phyloP scores from a whole-genome alignment of 2,888 invertebrate genomes.

The Tachystola acroxantha region DNA sequence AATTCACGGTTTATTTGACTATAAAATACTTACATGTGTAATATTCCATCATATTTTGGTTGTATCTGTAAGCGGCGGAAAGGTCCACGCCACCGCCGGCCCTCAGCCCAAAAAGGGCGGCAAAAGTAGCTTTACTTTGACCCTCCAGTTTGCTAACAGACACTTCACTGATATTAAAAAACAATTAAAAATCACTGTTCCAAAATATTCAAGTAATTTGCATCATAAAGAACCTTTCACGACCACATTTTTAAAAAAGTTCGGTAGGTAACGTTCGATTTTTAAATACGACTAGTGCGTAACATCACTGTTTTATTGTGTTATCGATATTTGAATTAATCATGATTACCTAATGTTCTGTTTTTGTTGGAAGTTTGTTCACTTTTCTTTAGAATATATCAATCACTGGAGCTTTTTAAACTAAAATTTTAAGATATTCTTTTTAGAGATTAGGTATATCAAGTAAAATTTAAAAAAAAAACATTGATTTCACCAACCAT shows the following conservation, averaged over 20 bases:
- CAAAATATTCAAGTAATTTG: constrained; percentile 9
- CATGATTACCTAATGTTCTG: constrained; percentile 12
- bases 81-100: constrained; percentile 89
- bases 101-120: constrained; percentile 81
- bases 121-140: constrained; percentile 81
- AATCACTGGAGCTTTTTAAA: not conserved
- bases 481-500: too few relatives aligned
- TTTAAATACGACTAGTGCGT: constrained; percentile 16
- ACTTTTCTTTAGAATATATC: not conserved
- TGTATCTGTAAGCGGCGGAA: constrained; percentile 96
- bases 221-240: constrained; percentile 23
- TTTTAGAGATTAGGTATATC: too few relatives aligned
- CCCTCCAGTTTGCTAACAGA: constrained; percentile 79
- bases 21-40: constrained; percentile 93
- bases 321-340: constrained; percentile 11
- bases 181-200: constrained; percentile 19
- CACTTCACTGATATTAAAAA: constrained; percentile 35
- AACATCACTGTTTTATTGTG: constrained; percentile 13
- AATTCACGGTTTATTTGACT: too few relatives aligned
- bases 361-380: not conserved
- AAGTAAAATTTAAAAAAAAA: too few relatives aligned
- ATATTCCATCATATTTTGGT: constrained; percentile 99
- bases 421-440: not conserved
- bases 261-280: constrained; percentile 8
- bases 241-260: constrained; percentile 24